phyloP scores from a whole-genome alignment of 92 coral and sea anemone genomes.

The Umimayanthus chanpuru region DNA sequence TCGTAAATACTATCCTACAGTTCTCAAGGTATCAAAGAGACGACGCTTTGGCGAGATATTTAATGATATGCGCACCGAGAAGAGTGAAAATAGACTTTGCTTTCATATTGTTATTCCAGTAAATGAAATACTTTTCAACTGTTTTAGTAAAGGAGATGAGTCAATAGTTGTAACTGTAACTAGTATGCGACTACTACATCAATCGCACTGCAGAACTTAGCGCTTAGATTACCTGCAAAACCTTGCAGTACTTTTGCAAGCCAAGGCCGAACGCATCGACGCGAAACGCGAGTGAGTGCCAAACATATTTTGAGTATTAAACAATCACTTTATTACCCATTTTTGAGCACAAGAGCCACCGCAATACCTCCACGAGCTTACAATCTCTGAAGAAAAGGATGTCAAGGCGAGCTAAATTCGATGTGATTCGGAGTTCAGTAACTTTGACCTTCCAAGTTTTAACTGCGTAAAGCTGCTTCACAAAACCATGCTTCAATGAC shows the following conservation, averaged over 20 bases:
- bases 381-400: too few species aligned
- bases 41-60: not conserved
- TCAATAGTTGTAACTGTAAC: not conserved
- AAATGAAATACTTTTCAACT: too few species aligned
- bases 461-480: not conserved
- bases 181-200: not conserved
- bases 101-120: not conserved
- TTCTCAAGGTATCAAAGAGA: not conserved
- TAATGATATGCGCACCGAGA: not conserved
- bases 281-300: not conserved
- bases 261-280: not conserved
- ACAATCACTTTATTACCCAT: too few species aligned
- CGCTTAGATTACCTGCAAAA: too few species aligned
- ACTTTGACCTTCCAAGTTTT: not conserved
- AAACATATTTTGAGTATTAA: not conserved
- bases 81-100: not conserved
- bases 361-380: not conserved
- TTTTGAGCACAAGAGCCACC: not conserved
- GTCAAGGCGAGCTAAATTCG: not conserved
- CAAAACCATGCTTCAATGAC: not conserved
- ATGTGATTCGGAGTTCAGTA: not conserved
- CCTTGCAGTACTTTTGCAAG: not conserved
- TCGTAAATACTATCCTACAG: not conserved
- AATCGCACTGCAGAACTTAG: not conserved
- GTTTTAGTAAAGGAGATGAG: not conserved